Base-by-base conservation (phyloP, 2,113 vertebrate genomes). In the Phasianus colchicus region DNA sequence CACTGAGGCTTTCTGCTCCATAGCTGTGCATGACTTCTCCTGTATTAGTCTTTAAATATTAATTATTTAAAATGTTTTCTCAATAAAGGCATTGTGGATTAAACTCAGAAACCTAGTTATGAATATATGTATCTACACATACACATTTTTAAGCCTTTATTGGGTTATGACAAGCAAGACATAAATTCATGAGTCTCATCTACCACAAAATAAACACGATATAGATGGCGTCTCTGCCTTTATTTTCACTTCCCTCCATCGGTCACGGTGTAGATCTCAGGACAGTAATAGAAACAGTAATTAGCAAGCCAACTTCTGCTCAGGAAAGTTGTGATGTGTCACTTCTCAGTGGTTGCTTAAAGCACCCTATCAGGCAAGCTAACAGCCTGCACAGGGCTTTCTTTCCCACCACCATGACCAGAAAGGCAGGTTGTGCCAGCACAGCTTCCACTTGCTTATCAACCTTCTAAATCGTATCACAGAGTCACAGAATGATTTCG, bases 1-100 rank as follows among this genome's bases (percentile, higher is more conserved):
- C 96, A 88, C 91, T 87, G 97, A 95, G 91, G 91, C 95, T 96
- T 97, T 94, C 94, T 97, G 84, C 77, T 96, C 93, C 48, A 29
- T 88, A 92, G 96, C 96, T 86, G 93, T 5, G 77, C 84, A 69
- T 80, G 91, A 93, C 91, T 95, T 95, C 69, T 81, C 82, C 72
- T 24, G 45, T 14, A 45, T 83, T 93, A 77, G 61, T 57, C 91
- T 88, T 95, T 64, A 91, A 81, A 63, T 92, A 83, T 60, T 89
- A 96, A 97, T 96, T 96, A 96, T 75, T 89, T 16, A 36, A 91
- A 90, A 94, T 4, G 32, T 42, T 92, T 92, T 86, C 85, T 90
- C 86, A 67, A 83, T 91, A 71, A 93, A 43, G 92, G 69, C 42
- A 42, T 54, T 83, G 86, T 32, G 32, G 73, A 80, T 72, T 73